Conservation (phyloP, 1,140 invertebrate genomes). For the Halesus radiatus region DNA sequence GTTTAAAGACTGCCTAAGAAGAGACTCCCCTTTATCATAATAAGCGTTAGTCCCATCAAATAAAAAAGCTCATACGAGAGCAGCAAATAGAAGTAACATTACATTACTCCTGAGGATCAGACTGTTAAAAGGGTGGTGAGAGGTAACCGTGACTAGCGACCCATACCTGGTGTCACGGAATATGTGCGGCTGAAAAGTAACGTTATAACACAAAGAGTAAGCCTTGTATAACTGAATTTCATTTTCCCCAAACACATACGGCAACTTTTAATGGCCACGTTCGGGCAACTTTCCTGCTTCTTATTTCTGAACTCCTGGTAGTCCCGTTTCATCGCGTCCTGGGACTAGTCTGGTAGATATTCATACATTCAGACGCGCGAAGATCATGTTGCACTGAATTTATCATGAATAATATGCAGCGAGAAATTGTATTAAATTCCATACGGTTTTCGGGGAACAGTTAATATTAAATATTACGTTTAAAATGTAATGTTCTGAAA, state of each 20-base stretch:
- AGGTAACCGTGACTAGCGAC: background rate
- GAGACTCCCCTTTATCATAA: too few relatives aligned
- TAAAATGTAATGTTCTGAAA: too few relatives aligned
- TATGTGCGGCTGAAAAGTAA: constrained; percentile 1
- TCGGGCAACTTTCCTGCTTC: background rate
- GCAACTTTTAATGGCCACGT: constrained; percentile 7
- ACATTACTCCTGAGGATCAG: background rate
- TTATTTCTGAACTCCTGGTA: background rate
- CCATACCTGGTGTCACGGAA: background rate
- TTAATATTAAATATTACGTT: too few relatives aligned
- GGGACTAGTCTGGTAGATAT: background rate
- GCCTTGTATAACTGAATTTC: constrained; percentile 19
- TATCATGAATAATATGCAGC: background rate
- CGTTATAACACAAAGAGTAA: constrained; percentile 3
- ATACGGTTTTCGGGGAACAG: too few relatives aligned
- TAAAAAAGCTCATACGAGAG: too few relatives aligned
- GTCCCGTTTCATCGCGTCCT: too few relatives aligned
- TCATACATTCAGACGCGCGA: background rate
- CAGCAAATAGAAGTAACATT: too few relatives aligned
- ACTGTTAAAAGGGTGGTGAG: background rate
- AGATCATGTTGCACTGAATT: constrained; percentile 4
- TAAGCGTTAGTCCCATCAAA: too few relatives aligned
- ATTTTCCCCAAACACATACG: constrained; percentile 2
- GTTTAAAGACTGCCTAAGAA: too few relatives aligned
- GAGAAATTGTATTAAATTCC: too few relatives aligned